Evolutionary conservation across 1,140 invertebrate species (phyloP), one percentile per base, ranked within the genome.

Genomic region (Palaemon carinicauda): DNA sequence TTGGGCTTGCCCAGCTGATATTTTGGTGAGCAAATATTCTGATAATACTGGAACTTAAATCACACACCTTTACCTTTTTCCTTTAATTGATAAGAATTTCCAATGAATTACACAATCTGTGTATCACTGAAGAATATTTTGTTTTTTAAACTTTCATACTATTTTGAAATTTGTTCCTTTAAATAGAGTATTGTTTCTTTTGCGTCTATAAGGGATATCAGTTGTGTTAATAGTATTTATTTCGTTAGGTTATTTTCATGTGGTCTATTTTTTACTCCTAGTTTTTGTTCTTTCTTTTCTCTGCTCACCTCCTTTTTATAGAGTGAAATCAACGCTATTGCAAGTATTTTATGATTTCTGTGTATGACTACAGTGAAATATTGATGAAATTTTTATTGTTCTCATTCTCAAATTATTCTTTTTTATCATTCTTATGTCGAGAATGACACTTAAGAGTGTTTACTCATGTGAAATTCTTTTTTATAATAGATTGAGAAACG

Each of bases 401-500:
- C 21, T 41, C n/a, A n/a, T 41, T 41, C 12, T 12, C 41, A 41
- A 41, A 41, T 41, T 12, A 9, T 12, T 41, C 12, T 12, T 41
- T 5, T 41, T 7, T 41, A 41, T 41, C 41, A 4, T 41, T 41
- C 41, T 56, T 3, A 54, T n/a, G 52, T 60, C 56, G 51, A 14
- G 27, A 1, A 80, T 54, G 27, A 14, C 21, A 31, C 21, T 14
- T 56, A 27, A 12, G 19, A 24, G 21, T 3, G 17, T 1, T 52
- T 21, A 24, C n/a, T 24, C n/a, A 52, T 3, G 3, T 5, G 9
- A 80, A 41, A 52, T 51, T 71, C 69, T 81, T 89, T 33, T 54
- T n/a, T 12, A 29, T 80, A 56, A 15, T 75, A 90, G 90, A 90
- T 90, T 80, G 51, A 88, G 52, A 69, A 71, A 14, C 78, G 88